Evolutionary conservation across 2,888 invertebrate genomes (phyloP), one percentile per base, ranked within the genome.

Genomic region (Drosophila falleni): DNA sequence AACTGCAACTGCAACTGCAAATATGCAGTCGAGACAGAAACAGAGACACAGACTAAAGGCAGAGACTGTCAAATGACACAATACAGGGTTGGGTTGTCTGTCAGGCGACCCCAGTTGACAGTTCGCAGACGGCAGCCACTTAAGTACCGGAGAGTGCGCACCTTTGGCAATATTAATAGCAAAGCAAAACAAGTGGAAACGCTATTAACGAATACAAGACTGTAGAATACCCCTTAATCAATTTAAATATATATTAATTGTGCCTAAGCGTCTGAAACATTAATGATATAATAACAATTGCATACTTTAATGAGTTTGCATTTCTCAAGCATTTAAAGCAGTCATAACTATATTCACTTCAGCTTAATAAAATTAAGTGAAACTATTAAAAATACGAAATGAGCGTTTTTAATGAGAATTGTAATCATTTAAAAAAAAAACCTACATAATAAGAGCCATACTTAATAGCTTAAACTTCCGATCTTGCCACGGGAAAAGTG

Each of bases 81-180:
- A 89, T 87, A 78, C 73, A 56, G 53, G 47, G 50, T 37, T 33
- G 62, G 51, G 55, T 60, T 33, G 16, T 37, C 53, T 41, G 15
- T 35, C 79, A 54, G 62, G 66, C 75, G 68, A 74, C 74, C 74
- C 79, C 78, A 74, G 81, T 84, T 84, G 88, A 88, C 86, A 89
- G 86, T 79, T 79, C 83, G 75, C 89, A 88, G 88, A 88, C 89
- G 89, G 86, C 81, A 85, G 79, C 64, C 89, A 87, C 87, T 87
- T 87, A 89, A 87, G 89, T 85, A 77, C 80, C 86, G 60, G 55
- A 80, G 88, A 85, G 84, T 82, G 84, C 81, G 81, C 89, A 89
- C 89, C 87, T 89, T 89, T 87, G 87, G 86, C 89, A 88, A 86
- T 88, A 87, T 87, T 85, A 86, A 86, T 83, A 80, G 81, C 78